Conservation (phyloP, 2,797 vertebrate genomes). For the Melanotaenia maccullochi region DNA sequence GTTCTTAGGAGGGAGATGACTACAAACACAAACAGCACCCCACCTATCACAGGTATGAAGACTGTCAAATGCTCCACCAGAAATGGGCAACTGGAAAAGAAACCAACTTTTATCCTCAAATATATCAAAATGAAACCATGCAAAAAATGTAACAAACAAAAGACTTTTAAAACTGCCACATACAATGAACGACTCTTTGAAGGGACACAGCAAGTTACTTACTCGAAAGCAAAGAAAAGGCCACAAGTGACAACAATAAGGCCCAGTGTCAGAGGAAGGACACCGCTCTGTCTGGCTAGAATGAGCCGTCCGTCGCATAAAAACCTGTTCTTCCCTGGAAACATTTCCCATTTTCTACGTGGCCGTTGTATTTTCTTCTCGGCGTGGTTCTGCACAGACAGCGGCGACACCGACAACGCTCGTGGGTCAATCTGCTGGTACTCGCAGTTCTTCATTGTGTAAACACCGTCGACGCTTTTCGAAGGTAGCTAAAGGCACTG, state of each 20-base stretch:
- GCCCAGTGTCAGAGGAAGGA: constrained; percentile 91
- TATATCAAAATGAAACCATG: background rate
- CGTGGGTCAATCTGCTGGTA: constrained; percentile 93
- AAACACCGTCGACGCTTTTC: constrained; percentile 28
- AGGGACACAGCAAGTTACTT: constrained; percentile 71
- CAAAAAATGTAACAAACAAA: background rate
- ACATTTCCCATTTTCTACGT: constrained; percentile 92
- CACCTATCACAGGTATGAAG: constrained; percentile 93
- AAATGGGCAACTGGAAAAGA: constrained; percentile 89
- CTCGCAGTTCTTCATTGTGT: constrained; percentile 92
- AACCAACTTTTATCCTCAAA: background rate
- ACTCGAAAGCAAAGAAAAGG: constrained; percentile 97
- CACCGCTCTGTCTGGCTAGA: constrained; percentile 90
- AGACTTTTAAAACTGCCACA: background rate
- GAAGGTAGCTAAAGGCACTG: constrained; percentile 59
- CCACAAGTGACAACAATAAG: constrained; percentile 92
- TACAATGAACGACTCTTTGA: background rate
- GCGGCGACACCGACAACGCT: constrained; percentile 73
- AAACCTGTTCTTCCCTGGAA: constrained; percentile 93
- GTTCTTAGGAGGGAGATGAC: constrained; percentile 92
- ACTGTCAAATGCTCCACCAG: constrained; percentile 89
- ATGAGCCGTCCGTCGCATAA: constrained; percentile 93
- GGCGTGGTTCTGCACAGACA: constrained; percentile 61
- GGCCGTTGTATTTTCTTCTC: constrained; percentile 65
- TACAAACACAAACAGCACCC: constrained; percentile 92